phyloP scores from a whole-genome alignment of 1,140 invertebrate genomes.

The Drosophila kanapiae region DNA sequence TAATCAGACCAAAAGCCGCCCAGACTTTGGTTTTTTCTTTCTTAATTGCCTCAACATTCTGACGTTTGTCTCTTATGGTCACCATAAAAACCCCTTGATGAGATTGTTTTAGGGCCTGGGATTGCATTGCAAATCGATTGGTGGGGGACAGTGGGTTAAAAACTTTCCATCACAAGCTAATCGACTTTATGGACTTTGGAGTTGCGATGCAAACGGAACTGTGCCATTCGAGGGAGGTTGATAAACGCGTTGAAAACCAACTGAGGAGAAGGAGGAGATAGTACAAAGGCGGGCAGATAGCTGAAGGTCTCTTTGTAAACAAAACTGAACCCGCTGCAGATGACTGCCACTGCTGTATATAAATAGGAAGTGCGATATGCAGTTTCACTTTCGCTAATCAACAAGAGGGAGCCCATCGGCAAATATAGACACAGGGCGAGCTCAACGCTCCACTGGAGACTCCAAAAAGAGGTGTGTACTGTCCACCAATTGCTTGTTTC shows the following conservation, averaged over 20 bases:
- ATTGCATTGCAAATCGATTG: constrained; percentile 47
- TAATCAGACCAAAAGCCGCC: constrained; percentile 10
- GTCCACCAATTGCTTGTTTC: constrained; percentile 11
- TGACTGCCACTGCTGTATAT: not conserved
- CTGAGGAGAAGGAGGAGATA: constrained; percentile 23
- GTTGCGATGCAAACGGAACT: constrained; percentile 10
- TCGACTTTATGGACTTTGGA: constrained; percentile 29
- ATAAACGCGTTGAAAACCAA: constrained; percentile 24
- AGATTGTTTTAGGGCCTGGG: constrained; percentile 28
- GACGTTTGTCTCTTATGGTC: constrained; percentile 24
- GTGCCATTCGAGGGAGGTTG: not conserved
- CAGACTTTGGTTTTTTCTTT: constrained; percentile 34
- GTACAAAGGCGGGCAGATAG: constrained; percentile 4
- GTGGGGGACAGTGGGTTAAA: constrained; percentile 12
- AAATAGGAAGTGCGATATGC: constrained; percentile 34
- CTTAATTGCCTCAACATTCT: constrained; percentile 17
- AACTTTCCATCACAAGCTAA: constrained; percentile 49
- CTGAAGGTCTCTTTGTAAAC: constrained; percentile 26
- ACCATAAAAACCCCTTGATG: constrained; percentile 22
- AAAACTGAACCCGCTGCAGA: constrained; percentile 1
- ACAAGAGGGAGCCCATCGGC: constrained; percentile 12
- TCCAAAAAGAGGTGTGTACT: constrained; percentile 27
- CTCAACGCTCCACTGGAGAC: constrained; percentile 33
- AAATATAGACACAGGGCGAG: constrained; percentile 5
- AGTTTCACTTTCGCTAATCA: constrained; percentile 21